A percentile compares a stretch with the other conserved stretches of the same genome.
Evolutionary conservation across 2,888 invertebrate genomes (phyloP).

Genomic region (Pammene fasciana): DNA sequence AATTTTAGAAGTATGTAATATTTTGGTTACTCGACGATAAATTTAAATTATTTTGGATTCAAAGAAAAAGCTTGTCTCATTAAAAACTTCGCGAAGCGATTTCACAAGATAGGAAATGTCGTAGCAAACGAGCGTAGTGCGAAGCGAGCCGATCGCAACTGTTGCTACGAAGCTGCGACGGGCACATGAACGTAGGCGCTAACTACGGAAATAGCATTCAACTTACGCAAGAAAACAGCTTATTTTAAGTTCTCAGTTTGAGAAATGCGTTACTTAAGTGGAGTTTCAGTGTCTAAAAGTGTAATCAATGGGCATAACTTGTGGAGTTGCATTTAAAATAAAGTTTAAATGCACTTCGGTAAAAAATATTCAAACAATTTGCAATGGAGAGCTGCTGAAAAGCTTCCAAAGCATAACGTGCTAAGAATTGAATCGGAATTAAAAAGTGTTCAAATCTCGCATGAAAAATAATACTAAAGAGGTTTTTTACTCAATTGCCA

Average conservation of each 20-base stretch:
- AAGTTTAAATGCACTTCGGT: background rate
- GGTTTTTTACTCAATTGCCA: background rate
- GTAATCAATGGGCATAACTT: background rate
- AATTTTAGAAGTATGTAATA: background rate
- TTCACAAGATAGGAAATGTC: conserved; percentile 26
- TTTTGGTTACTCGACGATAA: background rate
- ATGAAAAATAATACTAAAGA: too few relatives aligned
- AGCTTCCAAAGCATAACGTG: conserved; percentile 22
- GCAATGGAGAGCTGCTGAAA: conserved; percentile 21
- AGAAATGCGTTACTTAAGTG: background rate
- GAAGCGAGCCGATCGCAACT: conserved; percentile 71
- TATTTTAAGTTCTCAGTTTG: background rate
- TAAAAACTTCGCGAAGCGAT: conserved; percentile 2
- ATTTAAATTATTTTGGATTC: background rate
- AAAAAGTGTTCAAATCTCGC: background rate
- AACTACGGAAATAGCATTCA: conserved; percentile 25
- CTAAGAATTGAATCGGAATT: conserved; percentile 3
- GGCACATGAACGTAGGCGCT: conserved; percentile 45
- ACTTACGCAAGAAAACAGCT: background rate
- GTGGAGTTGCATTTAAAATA: conserved; percentile 2
- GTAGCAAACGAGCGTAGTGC: conserved; percentile 65
- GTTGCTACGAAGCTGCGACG: conserved; percentile 65
- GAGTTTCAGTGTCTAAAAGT: background rate
- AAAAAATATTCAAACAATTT: conserved; percentile 25
- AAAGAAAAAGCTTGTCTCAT: background rate